Conservation (phyloP, 2,888 invertebrate species). For the Hypomecis atomaria region DNA sequence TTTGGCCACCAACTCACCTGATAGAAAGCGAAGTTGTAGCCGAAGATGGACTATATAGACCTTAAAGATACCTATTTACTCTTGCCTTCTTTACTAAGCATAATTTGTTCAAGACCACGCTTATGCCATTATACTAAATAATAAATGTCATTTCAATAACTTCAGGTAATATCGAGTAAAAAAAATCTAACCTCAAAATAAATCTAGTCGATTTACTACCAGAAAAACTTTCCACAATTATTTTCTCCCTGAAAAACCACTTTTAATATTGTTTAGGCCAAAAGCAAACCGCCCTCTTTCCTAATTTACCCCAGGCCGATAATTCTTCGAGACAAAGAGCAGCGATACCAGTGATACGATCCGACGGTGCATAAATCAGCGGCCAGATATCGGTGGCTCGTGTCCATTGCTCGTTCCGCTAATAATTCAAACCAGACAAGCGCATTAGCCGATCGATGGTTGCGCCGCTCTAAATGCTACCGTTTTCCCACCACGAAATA, state of each 20-base stretch:
- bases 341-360: conserved; percentile 38
- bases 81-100: too few relatives aligned
- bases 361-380: conserved; percentile 49
- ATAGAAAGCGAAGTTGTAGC: too few relatives aligned
- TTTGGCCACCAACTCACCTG: too few relatives aligned
- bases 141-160: too few relatives aligned
- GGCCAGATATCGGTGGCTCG: conserved; percentile 43
- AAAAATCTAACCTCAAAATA: too few relatives aligned
- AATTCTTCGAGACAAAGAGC: conserved; percentile 26
- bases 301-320: conserved; percentile 6
- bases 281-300: neutral
- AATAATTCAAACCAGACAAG: conserved; percentile 49
- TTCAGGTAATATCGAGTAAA: too few relatives aligned
- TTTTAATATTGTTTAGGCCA: too few relatives aligned
- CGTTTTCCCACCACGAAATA: conserved; percentile 18
- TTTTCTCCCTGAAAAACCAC: neutral
- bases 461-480: conserved; percentile 27
- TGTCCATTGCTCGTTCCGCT: conserved; percentile 50
- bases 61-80: too few relatives aligned
- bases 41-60: too few relatives aligned
- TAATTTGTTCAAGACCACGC: too few relatives aligned
- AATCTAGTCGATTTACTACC: too few relatives aligned
- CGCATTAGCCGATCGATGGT: conserved; percentile 45
- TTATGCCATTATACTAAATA: too few relatives aligned
- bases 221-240: neutral